Conservation (phyloP, 2,113 vertebrate genomes). For the Empidonax traillii region DNA sequence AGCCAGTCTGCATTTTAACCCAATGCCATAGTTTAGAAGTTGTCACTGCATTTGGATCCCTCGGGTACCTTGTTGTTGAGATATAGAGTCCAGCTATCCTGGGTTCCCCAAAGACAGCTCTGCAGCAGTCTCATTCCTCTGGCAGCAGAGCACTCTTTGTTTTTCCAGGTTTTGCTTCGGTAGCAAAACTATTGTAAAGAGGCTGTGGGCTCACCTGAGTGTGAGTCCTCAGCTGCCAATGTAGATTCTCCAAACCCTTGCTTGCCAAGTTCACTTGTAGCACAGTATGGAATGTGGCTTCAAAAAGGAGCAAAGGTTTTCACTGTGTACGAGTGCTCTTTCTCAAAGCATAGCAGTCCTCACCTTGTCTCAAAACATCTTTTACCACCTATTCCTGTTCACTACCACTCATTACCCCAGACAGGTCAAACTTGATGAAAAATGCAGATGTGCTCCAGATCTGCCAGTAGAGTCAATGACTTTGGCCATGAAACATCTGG, state of each 20-base stretch:
- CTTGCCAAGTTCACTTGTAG: neutral
- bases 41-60: neutral
- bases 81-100: neutral
- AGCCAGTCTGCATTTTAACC: neutral
- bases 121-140: neutral
- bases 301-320: neutral
- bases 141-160: neutral
- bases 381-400: neutral
- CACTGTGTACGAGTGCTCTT: neutral
- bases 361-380: neutral
- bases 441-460: neutral
- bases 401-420: neutral
- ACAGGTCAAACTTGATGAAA: neutral
- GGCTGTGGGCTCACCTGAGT: neutral
- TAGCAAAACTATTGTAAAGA: neutral
- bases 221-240: neutral
- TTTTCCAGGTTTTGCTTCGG: neutral
- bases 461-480: neutral
- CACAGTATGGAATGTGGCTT: neutral
- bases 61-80: accelerated
- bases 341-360: neutral
- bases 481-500: neutral
- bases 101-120: neutral
- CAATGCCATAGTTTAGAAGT: neutral
- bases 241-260: neutral